Conservation (phyloP, 2,888 invertebrate genomes). For the Drosophila falleni region DNA sequence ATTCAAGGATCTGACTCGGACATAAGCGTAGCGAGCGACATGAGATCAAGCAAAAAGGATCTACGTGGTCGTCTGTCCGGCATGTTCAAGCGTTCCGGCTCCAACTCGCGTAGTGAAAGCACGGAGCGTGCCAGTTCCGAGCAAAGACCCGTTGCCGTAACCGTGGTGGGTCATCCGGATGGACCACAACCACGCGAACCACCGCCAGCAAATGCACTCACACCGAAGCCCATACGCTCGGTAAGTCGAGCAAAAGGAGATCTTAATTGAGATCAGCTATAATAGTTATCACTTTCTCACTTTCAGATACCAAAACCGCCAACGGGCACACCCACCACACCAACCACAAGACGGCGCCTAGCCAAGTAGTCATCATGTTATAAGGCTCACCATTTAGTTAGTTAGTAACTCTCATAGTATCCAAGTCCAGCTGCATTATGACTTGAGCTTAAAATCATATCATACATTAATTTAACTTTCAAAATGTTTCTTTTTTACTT, state of each 20-base stretch:
- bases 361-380: constrained; percentile 65
- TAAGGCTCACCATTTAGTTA: constrained; percentile 60
- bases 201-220: constrained; percentile 82
- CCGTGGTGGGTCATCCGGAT: constrained; percentile 83
- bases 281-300: neutral
- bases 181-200: constrained; percentile 83
- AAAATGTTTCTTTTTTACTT: constrained; percentile 41
- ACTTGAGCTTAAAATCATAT: constrained; percentile 14
- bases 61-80: constrained; percentile 92
- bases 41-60: constrained; percentile 90
- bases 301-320: constrained; percentile 83
- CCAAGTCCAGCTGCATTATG: constrained; percentile 32
- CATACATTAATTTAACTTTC: constrained; percentile 28
- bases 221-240: constrained; percentile 84
- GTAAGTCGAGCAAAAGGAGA: constrained; percentile 43
- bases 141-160: constrained; percentile 87
- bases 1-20: constrained; percentile 91
- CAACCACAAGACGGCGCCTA: constrained; percentile 80
- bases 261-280: neutral
- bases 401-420: constrained; percentile 17
- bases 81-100: constrained; percentile 91
- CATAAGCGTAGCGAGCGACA: constrained; percentile 88
- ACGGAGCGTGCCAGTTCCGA: constrained; percentile 82
- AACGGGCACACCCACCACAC: constrained; percentile 83
- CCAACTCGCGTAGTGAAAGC: constrained; percentile 89